Evolutionary conservation across 2,113 vertebrate genomes (phyloP).

Genomic region (Ginglymostoma cirratum): DNA sequence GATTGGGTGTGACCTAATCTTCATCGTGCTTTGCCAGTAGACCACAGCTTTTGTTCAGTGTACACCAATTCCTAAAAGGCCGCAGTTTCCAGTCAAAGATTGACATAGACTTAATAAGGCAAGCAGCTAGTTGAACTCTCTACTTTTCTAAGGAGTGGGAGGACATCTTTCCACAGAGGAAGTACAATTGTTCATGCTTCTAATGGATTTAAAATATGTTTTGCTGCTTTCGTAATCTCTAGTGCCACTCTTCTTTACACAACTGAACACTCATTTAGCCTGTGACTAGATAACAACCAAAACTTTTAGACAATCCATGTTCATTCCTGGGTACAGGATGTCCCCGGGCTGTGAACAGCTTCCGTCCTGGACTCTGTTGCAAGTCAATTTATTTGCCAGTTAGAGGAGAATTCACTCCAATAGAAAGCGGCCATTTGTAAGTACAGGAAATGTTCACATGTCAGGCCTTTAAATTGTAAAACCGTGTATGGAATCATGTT

Average conservation of each 20-base stretch:
- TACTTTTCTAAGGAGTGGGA: neutral
- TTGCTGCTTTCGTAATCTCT: neutral
- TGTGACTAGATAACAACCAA: neutral
- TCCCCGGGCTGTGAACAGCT: too few species aligned
- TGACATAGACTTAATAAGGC: neutral
- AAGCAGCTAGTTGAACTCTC: neutral
- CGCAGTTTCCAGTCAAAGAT: neutral
- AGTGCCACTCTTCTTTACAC: neutral
- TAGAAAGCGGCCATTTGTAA: too few species aligned
- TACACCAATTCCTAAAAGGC: neutral
- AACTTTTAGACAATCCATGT: neutral
- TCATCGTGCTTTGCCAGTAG: neutral
- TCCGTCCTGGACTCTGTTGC: too few species aligned
- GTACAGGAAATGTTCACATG: too few species aligned
- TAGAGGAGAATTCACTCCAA: too few species aligned
- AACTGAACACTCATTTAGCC: neutral
- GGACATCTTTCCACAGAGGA: neutral
- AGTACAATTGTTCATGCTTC: neutral
- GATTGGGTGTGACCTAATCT: neutral
- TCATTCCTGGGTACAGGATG: neutral
- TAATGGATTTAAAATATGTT: neutral
- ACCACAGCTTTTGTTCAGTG: neutral
- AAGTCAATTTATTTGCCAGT: too few species aligned
- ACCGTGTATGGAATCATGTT: too few species aligned
- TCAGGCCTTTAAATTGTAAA: too few species aligned